These are phyloP conservation scores for Platalea minor DNA, from an alignment of 2,797 vertebrate species.

Conservation along the genomic window DNA sequence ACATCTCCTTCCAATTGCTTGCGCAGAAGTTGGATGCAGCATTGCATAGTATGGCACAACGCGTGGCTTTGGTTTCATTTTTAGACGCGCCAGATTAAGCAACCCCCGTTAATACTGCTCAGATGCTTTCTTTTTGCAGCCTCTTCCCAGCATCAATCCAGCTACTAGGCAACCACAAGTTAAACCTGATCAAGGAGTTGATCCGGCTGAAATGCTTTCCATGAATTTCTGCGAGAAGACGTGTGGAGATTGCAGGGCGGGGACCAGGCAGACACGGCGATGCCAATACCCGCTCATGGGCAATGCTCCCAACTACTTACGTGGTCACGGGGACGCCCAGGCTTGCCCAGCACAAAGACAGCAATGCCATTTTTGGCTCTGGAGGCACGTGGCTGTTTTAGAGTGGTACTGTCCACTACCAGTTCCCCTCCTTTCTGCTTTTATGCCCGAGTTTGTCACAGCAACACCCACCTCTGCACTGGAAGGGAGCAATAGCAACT, in stretches of 20 bases:
- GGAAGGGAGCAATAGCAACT: no score
- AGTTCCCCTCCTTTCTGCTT: background rate
- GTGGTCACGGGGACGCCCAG: background rate
- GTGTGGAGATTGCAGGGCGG: background rate
- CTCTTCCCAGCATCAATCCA: background rate
- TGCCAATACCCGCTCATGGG: background rate
- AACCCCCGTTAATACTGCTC: background rate
- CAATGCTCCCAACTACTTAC: background rate
- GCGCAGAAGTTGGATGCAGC: background rate
- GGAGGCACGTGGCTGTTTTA: background rate
- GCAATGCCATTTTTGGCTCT: background rate
- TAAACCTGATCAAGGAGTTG: background rate
- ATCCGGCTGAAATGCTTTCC: background rate
- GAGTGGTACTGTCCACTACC: background rate
- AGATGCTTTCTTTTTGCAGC: background rate
- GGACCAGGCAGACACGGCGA: background rate
- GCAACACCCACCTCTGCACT: background rate
- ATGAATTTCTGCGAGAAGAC: background rate
- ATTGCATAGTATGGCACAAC: fast-evolving
- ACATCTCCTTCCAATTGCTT: background rate
- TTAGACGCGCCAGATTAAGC: background rate
- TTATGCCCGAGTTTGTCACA: background rate
- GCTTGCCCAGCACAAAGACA: background rate
- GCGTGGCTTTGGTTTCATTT: background rate
- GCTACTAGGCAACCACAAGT: background rate